Conservation (phyloP, 2,113 vertebrate genomes). For the Cyprinodon tularosa region DNA sequence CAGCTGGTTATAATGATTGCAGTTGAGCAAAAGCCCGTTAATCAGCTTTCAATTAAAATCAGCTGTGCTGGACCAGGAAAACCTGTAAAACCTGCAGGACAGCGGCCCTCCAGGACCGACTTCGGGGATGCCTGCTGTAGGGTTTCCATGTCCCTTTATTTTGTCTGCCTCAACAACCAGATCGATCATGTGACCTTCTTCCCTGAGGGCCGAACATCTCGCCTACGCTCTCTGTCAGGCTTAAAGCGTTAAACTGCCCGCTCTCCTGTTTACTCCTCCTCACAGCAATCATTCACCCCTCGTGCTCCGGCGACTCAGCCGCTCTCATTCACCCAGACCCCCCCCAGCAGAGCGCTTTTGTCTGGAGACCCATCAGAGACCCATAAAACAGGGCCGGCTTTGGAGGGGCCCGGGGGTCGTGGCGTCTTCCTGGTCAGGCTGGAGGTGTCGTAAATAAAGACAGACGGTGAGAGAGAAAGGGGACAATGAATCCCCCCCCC, state of each 20-base stretch:
- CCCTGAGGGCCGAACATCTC: conserved; percentile 48
- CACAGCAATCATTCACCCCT: conserved; percentile 46
- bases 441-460: conserved; percentile 75
- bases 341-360: conserved; percentile 50
- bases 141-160: not conserved
- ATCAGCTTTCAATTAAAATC: too few species aligned
- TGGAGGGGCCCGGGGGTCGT: conserved; percentile 54
- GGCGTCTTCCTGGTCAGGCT: conserved; percentile 56
- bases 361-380: conserved; percentile 43
- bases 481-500: conserved; percentile 57
- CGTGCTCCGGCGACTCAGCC: conserved; percentile 29
- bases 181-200: conserved; percentile 52
- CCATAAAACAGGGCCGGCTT: conserved; percentile 22
- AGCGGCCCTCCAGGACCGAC: too few species aligned
- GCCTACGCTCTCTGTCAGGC: conserved; percentile 46
- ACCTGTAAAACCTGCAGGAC: too few species aligned
- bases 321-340: conserved; percentile 58
- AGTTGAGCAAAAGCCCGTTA: too few species aligned
- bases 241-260: conserved; percentile 47
- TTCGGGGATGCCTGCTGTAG: too few species aligned
- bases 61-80: too few species aligned
- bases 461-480: conserved; percentile 52
- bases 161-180: conserved; percentile 24
- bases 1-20: too few species aligned
- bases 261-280: conserved; percentile 19